Conservation (phyloP, 2,888 invertebrate species). For the Scotopteryx bipunctaria region DNA sequence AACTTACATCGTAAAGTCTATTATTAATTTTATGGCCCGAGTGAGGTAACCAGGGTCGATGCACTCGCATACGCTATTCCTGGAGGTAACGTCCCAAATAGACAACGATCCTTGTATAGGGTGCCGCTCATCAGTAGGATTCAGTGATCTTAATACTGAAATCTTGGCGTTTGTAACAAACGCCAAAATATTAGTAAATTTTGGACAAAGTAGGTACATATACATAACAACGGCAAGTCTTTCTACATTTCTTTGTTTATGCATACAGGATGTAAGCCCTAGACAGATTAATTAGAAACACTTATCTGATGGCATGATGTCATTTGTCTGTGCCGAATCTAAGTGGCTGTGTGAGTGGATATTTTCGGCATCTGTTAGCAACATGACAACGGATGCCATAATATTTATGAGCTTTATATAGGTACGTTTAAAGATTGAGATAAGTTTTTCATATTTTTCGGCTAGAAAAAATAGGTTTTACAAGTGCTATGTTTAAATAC, state of each 20-base stretch:
- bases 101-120: slow-evolving; percentile 26
- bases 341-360: slow-evolving; percentile 1
- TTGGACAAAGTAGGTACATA: no score
- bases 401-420: background rate
- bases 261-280: slow-evolving; percentile 10
- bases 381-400: background rate
- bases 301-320: slow-evolving; percentile 18
- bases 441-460: no score
- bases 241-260: background rate
- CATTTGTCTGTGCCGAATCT: slow-evolving; percentile 19
- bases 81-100: slow-evolving; percentile 50
- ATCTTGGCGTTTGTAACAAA: background rate
- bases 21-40: slow-evolving; percentile 61
- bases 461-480: no score
- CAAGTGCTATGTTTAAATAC: no score
- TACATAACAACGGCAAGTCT: background rate
- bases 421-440: no score
- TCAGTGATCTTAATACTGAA: slow-evolving; percentile 1
- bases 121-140: slow-evolving; percentile 11
- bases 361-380: slow-evolving; percentile 9
- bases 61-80: slow-evolving; percentile 58
- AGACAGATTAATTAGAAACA: slow-evolving; percentile 21
- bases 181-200: no score
- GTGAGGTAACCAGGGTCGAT: slow-evolving; percentile 59
- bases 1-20: slow-evolving; percentile 46